phyloP scores from a whole-genome alignment of 1,140 invertebrate species.

The Theocolax elegans region DNA sequence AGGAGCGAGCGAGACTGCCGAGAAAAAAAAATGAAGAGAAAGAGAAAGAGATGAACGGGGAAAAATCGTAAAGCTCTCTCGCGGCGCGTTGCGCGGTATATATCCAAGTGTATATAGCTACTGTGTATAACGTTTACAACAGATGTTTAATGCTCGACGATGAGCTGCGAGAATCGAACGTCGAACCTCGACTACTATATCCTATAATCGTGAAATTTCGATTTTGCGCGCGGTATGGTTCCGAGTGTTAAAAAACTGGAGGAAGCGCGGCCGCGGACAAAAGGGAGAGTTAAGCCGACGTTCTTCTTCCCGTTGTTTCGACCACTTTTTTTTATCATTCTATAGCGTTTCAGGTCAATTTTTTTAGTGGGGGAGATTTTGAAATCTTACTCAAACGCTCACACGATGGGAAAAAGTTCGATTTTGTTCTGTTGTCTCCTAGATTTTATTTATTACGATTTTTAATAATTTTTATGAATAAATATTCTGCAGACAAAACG shows the following conservation, averaged over 20 bases:
- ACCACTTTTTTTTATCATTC: neutral
- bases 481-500: too few species aligned
- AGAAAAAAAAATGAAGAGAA: conserved; percentile 45
- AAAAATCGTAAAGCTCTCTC: conserved; percentile 34
- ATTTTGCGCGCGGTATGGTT: conserved; percentile 6
- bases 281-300: neutral
- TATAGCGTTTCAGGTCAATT: neutral
- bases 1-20: conserved; percentile 34
- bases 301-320: neutral
- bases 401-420: too few species aligned
- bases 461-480: too few species aligned
- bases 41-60: conserved; percentile 38
- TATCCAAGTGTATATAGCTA: too few species aligned
- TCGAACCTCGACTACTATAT: neutral
- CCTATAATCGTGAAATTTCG: conserved; percentile 34
- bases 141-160: conserved; percentile 31
- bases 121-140: conserved; percentile 18
- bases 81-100: too few species aligned
- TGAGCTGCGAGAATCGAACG: conserved; percentile 18
- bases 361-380: conserved; percentile 5
- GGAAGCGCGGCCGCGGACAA: conserved; percentile 7
- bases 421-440: too few species aligned
- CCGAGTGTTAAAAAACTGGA: neutral
- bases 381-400: conserved; percentile 8
- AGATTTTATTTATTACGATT: too few species aligned